A percentile compares a stretch with the other conserved stretches of the same genome.
These are phyloP conservation scores for Liodrosophila aerea DNA, from an alignment of 2,888 invertebrate genomes.

Conservation along the genomic window DNA sequence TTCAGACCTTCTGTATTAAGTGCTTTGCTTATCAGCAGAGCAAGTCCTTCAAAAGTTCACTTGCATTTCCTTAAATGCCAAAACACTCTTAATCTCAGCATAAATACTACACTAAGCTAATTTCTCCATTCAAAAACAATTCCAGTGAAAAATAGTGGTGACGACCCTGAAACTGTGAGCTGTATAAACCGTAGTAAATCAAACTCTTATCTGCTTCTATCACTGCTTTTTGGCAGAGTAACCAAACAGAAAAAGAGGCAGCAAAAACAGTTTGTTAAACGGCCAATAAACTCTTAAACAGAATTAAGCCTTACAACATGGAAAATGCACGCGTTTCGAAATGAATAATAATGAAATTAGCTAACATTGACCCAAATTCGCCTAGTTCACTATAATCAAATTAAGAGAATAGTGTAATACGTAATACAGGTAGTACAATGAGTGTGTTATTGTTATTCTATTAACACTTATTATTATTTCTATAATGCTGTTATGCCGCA, in stretches of 20 bases:
- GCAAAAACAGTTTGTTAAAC: not conserved
- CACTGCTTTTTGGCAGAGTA: not conserved
- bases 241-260: not conserved
- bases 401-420: constrained; percentile 35
- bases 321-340: not conserved
- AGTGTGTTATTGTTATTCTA: constrained; percentile 19
- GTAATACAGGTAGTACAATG: not conserved
- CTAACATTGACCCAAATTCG: constrained; percentile 62
- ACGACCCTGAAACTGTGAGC: constrained; percentile 28
- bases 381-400: constrained; percentile 45
- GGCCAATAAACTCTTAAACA: constrained; percentile 28
- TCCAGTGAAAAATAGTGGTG: constrained; percentile 1
- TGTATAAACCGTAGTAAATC: constrained; percentile 29
- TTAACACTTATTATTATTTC: constrained; percentile 18
- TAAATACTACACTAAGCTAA: not conserved
- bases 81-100: not conserved
- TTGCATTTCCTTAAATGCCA: not conserved
- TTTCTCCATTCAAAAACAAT: constrained; percentile 13
- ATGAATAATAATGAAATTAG: constrained; percentile 39
- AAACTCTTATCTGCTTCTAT: constrained; percentile 30
- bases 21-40: too few relatives aligned
- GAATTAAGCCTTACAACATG: constrained; percentile 9
- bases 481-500: constrained; percentile 29
- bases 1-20: too few relatives aligned
- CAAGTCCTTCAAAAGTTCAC: too few relatives aligned